A percentile compares a stretch with the other conserved stretches of the same genome.
Conservation (phyloP, 2,113 vertebrate genomes). For the Gallinago undulata region DNA sequence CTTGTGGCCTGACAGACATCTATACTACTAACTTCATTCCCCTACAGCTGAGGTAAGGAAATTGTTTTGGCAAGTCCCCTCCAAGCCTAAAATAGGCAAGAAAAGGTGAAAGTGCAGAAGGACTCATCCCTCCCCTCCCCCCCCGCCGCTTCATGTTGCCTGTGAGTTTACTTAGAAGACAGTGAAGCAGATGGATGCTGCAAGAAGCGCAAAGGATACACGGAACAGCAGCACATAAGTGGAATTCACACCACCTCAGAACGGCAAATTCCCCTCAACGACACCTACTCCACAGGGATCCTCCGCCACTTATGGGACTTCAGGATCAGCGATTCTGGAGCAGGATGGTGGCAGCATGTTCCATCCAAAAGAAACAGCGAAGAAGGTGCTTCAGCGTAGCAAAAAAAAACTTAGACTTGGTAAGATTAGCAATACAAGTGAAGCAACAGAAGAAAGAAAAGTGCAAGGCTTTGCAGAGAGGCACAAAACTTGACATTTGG, state of each 20-base stretch:
- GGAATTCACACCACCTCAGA: neutral
- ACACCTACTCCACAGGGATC: neutral
- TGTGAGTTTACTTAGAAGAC: neutral
- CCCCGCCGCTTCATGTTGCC: neutral
- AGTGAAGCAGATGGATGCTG: constrained; percentile 1
- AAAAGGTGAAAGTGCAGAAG: neutral
- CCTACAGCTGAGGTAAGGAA: neutral
- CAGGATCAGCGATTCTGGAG: rapidly evolving
- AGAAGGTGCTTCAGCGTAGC: rapidly evolving
- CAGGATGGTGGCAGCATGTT: neutral
- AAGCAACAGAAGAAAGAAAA: neutral
- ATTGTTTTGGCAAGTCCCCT: neutral
- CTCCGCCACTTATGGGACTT: neutral
- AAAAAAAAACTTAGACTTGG: too few species aligned
- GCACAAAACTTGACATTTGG: neutral
- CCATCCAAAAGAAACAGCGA: neutral
- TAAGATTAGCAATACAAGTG: neutral
- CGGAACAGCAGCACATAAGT: neutral
- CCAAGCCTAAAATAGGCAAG: neutral
- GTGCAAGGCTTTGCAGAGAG: neutral
- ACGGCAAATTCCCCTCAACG: neutral
- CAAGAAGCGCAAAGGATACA: neutral
- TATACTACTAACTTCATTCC: neutral
- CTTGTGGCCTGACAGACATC: neutral
- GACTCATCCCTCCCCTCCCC: neutral